phyloP scores from a whole-genome alignment of 2,888 invertebrate species.

The Anaspis maculata region DNA sequence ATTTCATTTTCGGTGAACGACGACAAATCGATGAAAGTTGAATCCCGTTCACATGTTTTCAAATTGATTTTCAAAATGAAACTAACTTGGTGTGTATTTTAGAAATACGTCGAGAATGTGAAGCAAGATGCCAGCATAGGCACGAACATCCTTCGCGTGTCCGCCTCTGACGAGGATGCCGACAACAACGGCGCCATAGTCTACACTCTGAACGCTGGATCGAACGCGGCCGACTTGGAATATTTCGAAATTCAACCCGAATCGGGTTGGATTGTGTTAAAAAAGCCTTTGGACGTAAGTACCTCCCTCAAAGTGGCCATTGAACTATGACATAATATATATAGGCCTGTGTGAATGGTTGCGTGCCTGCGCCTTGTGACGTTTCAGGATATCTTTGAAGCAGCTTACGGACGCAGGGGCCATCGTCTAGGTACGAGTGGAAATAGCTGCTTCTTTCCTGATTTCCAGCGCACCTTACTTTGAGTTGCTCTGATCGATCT shows the following conservation, averaged over 20 bases:
- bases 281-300: slow-evolving; percentile 96
- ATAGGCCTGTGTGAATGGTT: slow-evolving; percentile 16
- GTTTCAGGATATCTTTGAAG: slow-evolving; percentile 13
- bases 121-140: slow-evolving; percentile 95
- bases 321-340: slow-evolving; percentile 5
- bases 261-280: slow-evolving; percentile 94
- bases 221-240: slow-evolving; percentile 81
- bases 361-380: slow-evolving; percentile 12
- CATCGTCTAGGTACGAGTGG: slow-evolving; percentile 38
- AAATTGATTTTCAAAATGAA: too few relatives aligned
- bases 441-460: slow-evolving; percentile 54
- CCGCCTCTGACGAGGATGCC: slow-evolving; percentile 94
- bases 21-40: too few relatives aligned
- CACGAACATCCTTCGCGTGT: slow-evolving; percentile 87
- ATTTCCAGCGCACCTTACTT: slow-evolving; percentile 65
- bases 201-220: slow-evolving; percentile 83
- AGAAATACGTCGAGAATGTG: slow-evolving; percentile 96
- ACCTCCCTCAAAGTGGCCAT: slow-evolving; percentile 36
- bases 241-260: slow-evolving; percentile 96
- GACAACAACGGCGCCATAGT: slow-evolving; percentile 94
- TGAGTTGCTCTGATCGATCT: slow-evolving; percentile 52
- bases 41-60: too few relatives aligned
- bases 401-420: slow-evolving; percentile 2
- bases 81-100: slow-evolving; percentile 43
- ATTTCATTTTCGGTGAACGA: too few relatives aligned